Evolutionary conservation across 1,140 invertebrate genomes (phyloP), one percentile per base, ranked within the genome.

Genomic region (Phthorimaea operculella): DNA sequence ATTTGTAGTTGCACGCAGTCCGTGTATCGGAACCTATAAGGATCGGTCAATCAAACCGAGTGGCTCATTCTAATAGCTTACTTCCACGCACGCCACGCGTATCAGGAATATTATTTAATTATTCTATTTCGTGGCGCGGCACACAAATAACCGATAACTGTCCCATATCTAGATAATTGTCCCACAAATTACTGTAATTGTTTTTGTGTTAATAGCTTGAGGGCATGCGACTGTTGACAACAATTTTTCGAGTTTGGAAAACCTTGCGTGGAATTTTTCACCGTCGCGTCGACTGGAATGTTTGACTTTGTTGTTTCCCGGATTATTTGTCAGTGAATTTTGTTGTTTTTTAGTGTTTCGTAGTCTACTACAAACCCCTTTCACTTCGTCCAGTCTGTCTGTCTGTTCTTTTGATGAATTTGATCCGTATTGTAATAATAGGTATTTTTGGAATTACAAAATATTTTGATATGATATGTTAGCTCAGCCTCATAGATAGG

Each of bases 61-160:
- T 39, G 36, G 10, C 36, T n/a, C 36, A 39, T 12, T 39, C 36
- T 10, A 39, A n/a, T 39, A 10, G 36, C n/a, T 39, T 9, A 28
- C 21, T 4, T 28, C 21, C 21, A 28, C 36, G 36, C 44, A 47
- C 44, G 44, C 44, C 1, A 47, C 4, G 7, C 8, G 15, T 47
- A 47, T 47, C 44, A 47, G 21, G 21, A 42, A 47, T 14, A 47
- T 47, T 47, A 47, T 47, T 47, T 47, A 47, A 47, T 47, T 47
- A 47, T 47, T 15, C 44, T 9, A 28, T 47, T 14, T n/a, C 44
- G 44, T 9, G 44, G 15, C 44, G 44, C n/a, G 44, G 44, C 11
- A 47, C 44, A 47, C 44, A 47, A 47, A 47, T 47, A 47, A 47
- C 44, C 44, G 44, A 47, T 47, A 47, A 47, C 44, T 47, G 44